Percentiles rank a stretch among this genome's conserved stretches.
phyloP scores from a whole-genome alignment of 2,113 vertebrate species.

The Psilopogon haemacephalus region DNA sequence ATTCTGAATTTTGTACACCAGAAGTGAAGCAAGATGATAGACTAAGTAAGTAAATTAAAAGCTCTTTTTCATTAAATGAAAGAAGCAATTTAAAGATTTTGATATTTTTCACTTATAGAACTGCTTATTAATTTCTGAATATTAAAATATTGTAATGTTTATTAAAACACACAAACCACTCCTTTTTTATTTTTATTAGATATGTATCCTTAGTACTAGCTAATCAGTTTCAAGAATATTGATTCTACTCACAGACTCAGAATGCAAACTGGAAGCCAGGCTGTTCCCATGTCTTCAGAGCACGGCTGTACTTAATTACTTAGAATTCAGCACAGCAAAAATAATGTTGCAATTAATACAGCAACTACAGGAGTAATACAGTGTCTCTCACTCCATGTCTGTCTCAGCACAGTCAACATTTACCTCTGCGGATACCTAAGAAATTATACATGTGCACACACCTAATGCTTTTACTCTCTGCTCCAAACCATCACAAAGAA shows the following conservation, averaged over 20 bases:
- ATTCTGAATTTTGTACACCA: conserved; percentile 64
- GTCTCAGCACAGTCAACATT: not conserved
- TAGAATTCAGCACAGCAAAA: not conserved
- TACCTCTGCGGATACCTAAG: not conserved
- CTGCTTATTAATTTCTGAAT: not conserved
- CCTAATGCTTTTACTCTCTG: not conserved
- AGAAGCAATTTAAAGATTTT: not conserved
- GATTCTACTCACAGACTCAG: not conserved
- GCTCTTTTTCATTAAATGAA: not conserved
- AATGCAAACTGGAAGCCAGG: not conserved
- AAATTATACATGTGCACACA: not conserved
- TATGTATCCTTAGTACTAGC: not conserved
- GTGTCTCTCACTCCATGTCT: not conserved
- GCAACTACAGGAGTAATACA: not conserved
- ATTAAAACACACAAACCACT: not conserved
- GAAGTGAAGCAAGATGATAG: not conserved
- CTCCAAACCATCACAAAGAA: not conserved
- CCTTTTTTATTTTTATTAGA: not conserved
- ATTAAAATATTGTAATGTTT: not conserved
- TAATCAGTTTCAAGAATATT: not conserved
- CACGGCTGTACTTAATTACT: not conserved
- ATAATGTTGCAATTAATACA: not conserved
- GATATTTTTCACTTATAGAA: not conserved
- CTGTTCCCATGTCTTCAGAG: not conserved
- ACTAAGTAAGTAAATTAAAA: not conserved